Base-by-base conservation (phyloP, 2,888 invertebrate species). In the Drosophila koepferae region DNA sequence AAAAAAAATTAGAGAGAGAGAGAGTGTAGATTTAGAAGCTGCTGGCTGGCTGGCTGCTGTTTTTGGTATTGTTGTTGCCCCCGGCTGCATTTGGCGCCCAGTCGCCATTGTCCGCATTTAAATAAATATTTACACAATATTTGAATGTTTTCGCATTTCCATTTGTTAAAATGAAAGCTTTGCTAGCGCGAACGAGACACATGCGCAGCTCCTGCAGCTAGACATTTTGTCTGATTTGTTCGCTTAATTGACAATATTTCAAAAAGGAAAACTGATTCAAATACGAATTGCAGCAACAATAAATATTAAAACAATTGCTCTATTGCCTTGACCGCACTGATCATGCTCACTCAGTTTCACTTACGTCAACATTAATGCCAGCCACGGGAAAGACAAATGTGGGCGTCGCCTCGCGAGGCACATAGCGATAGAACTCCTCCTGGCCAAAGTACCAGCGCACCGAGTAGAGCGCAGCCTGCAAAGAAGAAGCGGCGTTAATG, bases 391-490 rank as follows among this genome's bases (percentile, higher is more conserved):
- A 95, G 68, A 94, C 94, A 74, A 94, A 93, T 72, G 94, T 94
- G 62, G 95, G 94, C 41, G 94, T 95, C 49, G 93, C 91, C 87
- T 95, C 95, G 78, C 94, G 95, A 41, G 95, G 95, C 66, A 94
- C 94, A 90, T 93, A 95, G 78, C 95, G 94, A 92, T 95, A 95
- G 92, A 95, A 95, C 91, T 95, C 95, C 77, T 94, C 93, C 38
- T 92, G 89, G 73, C 94, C 94, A 81, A 94, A 94, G 92, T 95
- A 95, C 95, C 95, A 95, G 91, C 95, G 95, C 76, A 95, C 94
- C 28, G 95, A 94, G 90, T 95, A 95, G 51, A 95, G 93, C 43
- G 92, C 91, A 56, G 93, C 93, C 93, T 93, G 76, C n/a, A 77
- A 81, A 56, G 31, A 67, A 67, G 34, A 31, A 60, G 28, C 0